Evolutionary conservation across 1,140 invertebrate species (phyloP), one percentile per base, ranked within the genome.

Genomic region (Brachystomella parvula): DNA sequence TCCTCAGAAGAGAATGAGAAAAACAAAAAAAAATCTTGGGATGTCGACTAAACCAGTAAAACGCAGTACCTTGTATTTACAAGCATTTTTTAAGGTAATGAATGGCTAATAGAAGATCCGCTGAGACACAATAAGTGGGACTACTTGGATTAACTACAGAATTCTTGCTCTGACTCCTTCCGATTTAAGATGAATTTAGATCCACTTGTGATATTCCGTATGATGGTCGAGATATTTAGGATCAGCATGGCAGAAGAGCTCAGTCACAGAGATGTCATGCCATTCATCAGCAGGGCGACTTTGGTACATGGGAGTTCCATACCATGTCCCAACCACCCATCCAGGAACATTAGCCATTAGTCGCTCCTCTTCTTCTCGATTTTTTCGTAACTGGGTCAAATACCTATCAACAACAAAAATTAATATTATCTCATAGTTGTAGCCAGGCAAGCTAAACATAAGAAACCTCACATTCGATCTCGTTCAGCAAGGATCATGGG

Each of bases 291-390:
- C 71, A 3, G 77, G 74, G 26, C 77, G 61, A 19, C 80, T 82
- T 75, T 87, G 86, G 79, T 83, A 95, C 33, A 94, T 78, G 53
- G 86, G 87, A 76, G 92, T 86, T 12, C 90, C 90, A 72, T 86
- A 92, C 74, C 84, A 89, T 3, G 89, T 95, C 19, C 92, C 92
- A 28, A 90, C 86, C 79, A 87, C 85, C 93, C 93, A 96, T 73
- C 88, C 89, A 65, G 86, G 85, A 2, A 92, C 88, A 78, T 94
- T 84, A 65, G 85, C 85, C 93, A 95, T 96, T 12, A 96, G 79
- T 66, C 90, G 83, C 47, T 82, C 82, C 78, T 96, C 92, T 64
- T 87, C 86, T 60, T 94, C 90, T 21, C 90, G 82, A 78, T 92
- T 93, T 56, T 81, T 82, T 61, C 86, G 81, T 1, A 91, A 62